Conservation (phyloP, 2,113 vertebrate genomes). For the Micromys minutus region DNA sequence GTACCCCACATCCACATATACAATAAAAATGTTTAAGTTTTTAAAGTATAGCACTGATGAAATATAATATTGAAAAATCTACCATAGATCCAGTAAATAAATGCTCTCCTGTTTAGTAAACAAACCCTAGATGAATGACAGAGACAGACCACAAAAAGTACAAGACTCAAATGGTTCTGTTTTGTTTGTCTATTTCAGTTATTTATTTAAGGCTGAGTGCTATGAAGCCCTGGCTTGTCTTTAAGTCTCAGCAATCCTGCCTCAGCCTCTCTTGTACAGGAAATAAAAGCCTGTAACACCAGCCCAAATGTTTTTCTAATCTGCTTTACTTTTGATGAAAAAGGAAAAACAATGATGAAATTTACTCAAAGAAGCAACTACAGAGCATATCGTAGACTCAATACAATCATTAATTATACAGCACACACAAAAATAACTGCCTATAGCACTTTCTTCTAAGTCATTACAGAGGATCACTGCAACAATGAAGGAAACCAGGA, state of each 20-base stretch:
- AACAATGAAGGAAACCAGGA: not conserved
- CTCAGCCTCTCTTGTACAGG: not conserved
- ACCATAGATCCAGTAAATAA: slow-evolving; percentile 9
- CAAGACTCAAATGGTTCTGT: slow-evolving; percentile 30
- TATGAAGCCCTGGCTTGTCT: not conserved
- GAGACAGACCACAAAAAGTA: slow-evolving; percentile 4
- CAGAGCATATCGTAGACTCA: not conserved
- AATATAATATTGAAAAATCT: slow-evolving; percentile 42
- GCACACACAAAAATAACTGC: not conserved
- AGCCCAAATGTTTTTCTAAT: not conserved
- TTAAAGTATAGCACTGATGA: not conserved
- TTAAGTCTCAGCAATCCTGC: not conserved
- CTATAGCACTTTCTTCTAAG: slow-evolving; percentile 5
- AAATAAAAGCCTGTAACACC: not conserved
- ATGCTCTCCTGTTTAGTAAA: slow-evolving; percentile 4
- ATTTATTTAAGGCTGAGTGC: not conserved
- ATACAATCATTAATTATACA: not conserved
- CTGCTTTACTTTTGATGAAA: slow-evolving; percentile 47
- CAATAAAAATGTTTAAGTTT: not conserved
- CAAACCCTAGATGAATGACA: not conserved
- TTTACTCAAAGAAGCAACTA: slow-evolving; percentile 37
- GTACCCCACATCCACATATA: not conserved
- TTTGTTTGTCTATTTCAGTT: not conserved
- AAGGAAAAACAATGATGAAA: not conserved
- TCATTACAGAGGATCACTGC: slow-evolving; percentile 48